A percentile compares a stretch with the other conserved stretches of the same genome.
Evolutionary conservation across 2,113 vertebrate species (phyloP).

Genomic region (Crotalus horridus): DNA sequence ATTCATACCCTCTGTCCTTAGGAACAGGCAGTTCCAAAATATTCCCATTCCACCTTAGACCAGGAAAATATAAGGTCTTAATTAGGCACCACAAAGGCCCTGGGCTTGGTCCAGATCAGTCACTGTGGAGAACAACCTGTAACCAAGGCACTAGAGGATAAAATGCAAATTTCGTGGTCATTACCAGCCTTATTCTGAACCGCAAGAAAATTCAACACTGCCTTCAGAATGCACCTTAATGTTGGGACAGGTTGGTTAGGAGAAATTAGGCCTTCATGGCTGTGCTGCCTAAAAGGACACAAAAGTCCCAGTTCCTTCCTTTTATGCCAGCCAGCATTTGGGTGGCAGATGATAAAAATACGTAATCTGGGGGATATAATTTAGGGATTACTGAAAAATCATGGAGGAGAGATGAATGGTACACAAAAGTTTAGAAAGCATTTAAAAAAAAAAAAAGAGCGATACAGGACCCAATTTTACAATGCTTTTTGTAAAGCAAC

Average conservation of each 20-base stretch:
- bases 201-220: too few relatives aligned
- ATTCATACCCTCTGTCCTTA: background rate
- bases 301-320: background rate
- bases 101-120: background rate
- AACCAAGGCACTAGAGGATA: background rate
- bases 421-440: background rate
- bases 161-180: background rate
- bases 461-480: background rate
- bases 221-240: too few relatives aligned
- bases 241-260: too few relatives aligned
- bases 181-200: background rate
- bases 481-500: background rate
- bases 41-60: background rate
- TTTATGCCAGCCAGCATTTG: background rate
- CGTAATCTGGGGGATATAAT: background rate
- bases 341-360: too few relatives aligned
- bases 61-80: background rate
- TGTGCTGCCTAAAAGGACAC: too few relatives aligned
- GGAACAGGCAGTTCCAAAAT: background rate
- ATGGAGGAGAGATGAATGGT: background rate
- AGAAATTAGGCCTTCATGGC: too few relatives aligned
- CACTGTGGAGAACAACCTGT: background rate
- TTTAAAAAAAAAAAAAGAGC: background rate
- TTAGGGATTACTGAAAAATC: background rate
- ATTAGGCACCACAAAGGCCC: background rate